These are phyloP conservation scores for Streptopelia turtur DNA, from an alignment of 2,797 vertebrate species.

Conservation along the genomic window DNA sequence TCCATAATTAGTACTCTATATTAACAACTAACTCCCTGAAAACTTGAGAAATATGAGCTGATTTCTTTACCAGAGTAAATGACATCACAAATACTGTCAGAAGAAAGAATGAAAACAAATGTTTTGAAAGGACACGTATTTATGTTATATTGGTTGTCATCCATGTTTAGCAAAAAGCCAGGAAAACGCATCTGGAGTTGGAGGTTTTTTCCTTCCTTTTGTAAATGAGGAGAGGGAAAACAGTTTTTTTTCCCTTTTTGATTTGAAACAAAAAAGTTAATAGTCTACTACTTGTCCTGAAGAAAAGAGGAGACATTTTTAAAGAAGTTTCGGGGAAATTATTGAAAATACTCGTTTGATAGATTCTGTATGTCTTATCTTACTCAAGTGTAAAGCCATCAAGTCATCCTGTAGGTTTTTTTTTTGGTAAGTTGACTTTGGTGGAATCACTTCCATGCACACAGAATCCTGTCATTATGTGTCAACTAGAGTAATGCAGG, in stretches of 20 bases:
- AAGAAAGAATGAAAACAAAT: background rate
- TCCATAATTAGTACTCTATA: background rate
- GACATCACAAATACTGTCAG: background rate
- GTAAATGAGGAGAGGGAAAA: background rate
- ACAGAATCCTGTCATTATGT: background rate
- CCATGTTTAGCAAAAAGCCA: background rate
- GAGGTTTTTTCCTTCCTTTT: background rate
- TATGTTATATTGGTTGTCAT: background rate
- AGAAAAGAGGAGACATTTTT: background rate
- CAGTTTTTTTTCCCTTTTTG: background rate
- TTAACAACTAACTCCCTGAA: background rate
- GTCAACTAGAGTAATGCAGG: background rate
- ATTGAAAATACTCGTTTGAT: background rate
- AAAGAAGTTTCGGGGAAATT: background rate
- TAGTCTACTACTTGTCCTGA: background rate
- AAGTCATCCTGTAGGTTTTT: background rate
- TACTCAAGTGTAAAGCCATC: background rate
- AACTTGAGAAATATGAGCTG: background rate
- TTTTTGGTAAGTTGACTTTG: background rate
- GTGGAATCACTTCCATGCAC: background rate
- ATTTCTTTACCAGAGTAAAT: background rate
- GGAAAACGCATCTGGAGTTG: background rate
- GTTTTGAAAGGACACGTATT: background rate
- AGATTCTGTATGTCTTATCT: background rate
- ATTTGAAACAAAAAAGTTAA: background rate